Percentiles rank a stretch among this genome's conserved stretches.
phyloP scores from a whole-genome alignment of 1,140 invertebrate species.

The Hirudo medicinalis region DNA sequence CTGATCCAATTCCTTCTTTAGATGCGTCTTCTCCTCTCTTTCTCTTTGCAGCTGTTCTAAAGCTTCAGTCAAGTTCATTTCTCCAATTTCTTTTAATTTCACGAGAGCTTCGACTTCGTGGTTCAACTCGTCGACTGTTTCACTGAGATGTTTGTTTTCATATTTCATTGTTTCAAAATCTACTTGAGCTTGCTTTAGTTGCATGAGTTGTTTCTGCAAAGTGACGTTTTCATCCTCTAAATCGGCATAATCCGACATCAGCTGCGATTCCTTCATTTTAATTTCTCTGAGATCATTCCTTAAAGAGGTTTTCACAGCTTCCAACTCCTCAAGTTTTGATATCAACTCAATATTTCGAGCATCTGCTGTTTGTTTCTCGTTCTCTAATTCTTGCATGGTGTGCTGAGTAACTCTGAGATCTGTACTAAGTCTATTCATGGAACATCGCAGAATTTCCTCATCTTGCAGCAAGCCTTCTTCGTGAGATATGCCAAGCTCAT shows the following conservation, averaged over 20 bases:
- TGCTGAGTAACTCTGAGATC: conserved; percentile 48
- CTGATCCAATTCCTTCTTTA: conserved; percentile 91
- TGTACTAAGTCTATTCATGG: conserved; percentile 79
- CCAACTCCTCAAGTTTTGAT: conserved; percentile 63
- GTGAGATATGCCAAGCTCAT: conserved; percentile 87
- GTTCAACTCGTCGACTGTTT: conserved; percentile 40
- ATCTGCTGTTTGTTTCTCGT: conserved; percentile 32
- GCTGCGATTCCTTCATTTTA: conserved; percentile 73
- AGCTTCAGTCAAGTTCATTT: conserved; percentile 91
- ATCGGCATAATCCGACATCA: conserved; percentile 83
- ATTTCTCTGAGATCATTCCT: conserved; percentile 71
- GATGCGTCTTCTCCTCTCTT: conserved; percentile 84
- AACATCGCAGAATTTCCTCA: conserved; percentile 78
- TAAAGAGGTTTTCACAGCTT: conserved; percentile 52
- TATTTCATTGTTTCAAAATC: conserved; percentile 96
- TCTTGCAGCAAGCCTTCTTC: conserved; percentile 86
- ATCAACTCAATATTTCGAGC: conserved; percentile 45
- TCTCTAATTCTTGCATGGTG: conserved; percentile 27
- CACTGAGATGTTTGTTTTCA: conserved; percentile 63
- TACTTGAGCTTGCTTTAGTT: conserved; percentile 65
- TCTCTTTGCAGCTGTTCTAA: conserved; percentile 81
- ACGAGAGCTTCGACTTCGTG: conserved; percentile 50
- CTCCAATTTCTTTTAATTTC: conserved; percentile 78
- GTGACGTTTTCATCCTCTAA: conserved; percentile 95
- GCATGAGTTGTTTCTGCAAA: conserved; percentile 79